Evolutionary conservation across 2,888 invertebrate genomes (phyloP).

Genomic region (Melanostoma mellinum): DNA sequence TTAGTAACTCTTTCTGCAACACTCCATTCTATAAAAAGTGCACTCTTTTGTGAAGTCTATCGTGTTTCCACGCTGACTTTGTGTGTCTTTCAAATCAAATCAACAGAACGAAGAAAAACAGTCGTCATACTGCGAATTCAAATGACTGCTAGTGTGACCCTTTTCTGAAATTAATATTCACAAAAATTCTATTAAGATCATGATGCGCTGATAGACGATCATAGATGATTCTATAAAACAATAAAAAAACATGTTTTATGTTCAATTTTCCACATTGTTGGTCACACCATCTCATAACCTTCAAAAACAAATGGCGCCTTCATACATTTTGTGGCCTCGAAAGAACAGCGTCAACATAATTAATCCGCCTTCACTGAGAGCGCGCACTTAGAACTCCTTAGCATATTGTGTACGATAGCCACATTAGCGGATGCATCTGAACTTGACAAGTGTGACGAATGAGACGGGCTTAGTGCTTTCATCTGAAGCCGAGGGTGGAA

Average conservation of each 20-base stretch:
- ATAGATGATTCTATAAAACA: not conserved
- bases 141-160: no score
- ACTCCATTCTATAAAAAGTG: not conserved
- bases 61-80: conserved; percentile 17
- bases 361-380: conserved; percentile 50
- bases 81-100: conserved; percentile 49
- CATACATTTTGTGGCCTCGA: conserved; percentile 31
- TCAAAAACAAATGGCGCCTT: conserved; percentile 65
- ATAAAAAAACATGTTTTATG: not conserved
- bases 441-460: conserved; percentile 73
- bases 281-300: conserved; percentile 43
- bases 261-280: conserved; percentile 7
- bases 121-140: no score
- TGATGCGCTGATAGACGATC: no score
- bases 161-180: no score
- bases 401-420: conserved; percentile 63
- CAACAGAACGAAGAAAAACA: conserved; percentile 38
- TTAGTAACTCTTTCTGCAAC: conserved; percentile 38
- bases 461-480: conserved; percentile 69
- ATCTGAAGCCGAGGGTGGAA: conserved; percentile 71
- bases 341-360: conserved; percentile 39
- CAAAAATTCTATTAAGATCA: no score
- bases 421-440: conserved; percentile 64
- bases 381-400: conserved; percentile 62
- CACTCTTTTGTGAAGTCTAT: conserved; percentile 40